Evolutionary conservation across 2,888 invertebrate species (phyloP).

Genomic region (Eristalinus sepulchralis): DNA sequence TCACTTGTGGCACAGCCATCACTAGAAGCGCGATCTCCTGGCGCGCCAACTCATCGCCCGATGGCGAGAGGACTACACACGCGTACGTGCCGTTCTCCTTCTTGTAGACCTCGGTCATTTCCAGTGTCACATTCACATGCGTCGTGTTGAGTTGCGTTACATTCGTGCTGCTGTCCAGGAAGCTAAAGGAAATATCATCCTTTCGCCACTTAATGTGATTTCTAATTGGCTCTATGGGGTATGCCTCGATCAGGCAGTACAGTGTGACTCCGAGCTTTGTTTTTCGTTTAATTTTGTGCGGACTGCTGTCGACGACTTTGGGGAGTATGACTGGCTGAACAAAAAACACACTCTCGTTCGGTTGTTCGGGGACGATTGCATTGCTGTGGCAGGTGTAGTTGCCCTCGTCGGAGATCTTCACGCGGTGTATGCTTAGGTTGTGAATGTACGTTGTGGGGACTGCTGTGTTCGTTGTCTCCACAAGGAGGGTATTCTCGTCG

Average conservation of each 20-base stretch:
- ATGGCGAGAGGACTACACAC: constrained; percentile 81
- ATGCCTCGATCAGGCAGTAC: constrained; percentile 83
- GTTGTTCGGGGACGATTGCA: constrained; percentile 74
- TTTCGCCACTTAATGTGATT: constrained; percentile 83
- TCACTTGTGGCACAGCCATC: constrained; percentile 86
- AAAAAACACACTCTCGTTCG: constrained; percentile 75
- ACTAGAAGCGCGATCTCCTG: constrained; percentile 83
- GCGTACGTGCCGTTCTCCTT: constrained; percentile 89
- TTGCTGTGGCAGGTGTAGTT: constrained; percentile 83
- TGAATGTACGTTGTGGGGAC: constrained; percentile 79
- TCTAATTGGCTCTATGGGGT: constrained; percentile 81
- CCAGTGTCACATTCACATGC: constrained; percentile 83
- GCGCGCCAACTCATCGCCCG: constrained; percentile 77
- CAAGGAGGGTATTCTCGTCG: constrained; percentile 55
- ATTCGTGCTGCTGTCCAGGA: constrained; percentile 78
- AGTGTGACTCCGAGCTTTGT: constrained; percentile 82
- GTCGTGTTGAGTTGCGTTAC: constrained; percentile 83
- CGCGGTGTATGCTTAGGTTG: constrained; percentile 82
- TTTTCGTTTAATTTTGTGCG: constrained; percentile 82
- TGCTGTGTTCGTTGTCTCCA: constrained; percentile 79
- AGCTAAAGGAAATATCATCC: constrained; percentile 80
- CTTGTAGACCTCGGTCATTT: constrained; percentile 83
- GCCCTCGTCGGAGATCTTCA: constrained; percentile 83
- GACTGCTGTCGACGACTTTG: constrained; percentile 79
- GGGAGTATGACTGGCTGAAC: constrained; percentile 81